phyloP scores from a whole-genome alignment of 2,113 vertebrate genomes.

The Cyanoderma ruficeps region DNA sequence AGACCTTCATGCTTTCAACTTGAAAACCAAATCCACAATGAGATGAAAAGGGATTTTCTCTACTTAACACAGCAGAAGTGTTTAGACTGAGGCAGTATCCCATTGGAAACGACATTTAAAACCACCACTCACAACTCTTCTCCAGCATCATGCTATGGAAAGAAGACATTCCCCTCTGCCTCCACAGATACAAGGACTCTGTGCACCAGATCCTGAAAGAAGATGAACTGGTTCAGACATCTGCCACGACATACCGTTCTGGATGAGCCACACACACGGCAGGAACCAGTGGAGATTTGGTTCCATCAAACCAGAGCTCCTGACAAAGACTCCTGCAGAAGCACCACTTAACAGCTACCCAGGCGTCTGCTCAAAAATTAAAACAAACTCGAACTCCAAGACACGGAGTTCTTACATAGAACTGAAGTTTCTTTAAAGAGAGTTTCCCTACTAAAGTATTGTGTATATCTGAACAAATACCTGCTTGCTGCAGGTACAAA shows the following conservation, averaged over 20 bases:
- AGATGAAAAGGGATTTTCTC: constrained; percentile 43
- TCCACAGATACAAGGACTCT: not conserved
- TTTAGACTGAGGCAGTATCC: not conserved
- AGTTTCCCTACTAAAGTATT: not conserved
- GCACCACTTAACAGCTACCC: not conserved
- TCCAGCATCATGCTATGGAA: not conserved
- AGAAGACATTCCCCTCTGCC: not conserved
- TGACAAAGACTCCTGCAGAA: not conserved
- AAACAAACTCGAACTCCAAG: not conserved
- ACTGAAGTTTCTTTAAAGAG: not conserved
- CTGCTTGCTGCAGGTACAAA: not conserved
- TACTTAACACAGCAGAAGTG: not conserved
- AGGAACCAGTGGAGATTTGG: not conserved
- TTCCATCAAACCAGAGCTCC: not conserved
- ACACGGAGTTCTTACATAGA: accelerated
- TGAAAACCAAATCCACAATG: constrained; percentile 40
- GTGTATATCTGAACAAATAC: not conserved
- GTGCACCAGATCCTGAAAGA: not conserved
- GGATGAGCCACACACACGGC: not conserved
- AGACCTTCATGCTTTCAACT: constrained; percentile 33
- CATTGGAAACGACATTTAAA: not conserved
- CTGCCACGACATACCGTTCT: not conserved
- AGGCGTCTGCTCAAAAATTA: not conserved
- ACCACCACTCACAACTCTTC: not conserved
- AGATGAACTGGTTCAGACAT: not conserved